Percentiles rank a stretch among this genome's conserved stretches.
These are phyloP conservation scores for Coecobrya sp. DNA, from an alignment of 2,888 invertebrate species.

Conservation along the genomic window DNA sequence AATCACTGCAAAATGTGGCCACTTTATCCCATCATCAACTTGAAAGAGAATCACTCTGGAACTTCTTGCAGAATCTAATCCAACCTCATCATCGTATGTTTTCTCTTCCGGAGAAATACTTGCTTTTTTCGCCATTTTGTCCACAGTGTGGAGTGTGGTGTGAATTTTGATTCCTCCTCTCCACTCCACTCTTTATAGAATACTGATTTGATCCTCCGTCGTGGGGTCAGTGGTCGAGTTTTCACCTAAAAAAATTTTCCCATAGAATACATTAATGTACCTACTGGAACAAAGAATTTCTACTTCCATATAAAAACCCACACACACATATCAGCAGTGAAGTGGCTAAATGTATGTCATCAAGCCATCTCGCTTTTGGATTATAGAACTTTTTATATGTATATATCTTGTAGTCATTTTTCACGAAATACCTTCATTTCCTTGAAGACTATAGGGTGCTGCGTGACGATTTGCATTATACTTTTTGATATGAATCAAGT, in stretches of 20 bases:
- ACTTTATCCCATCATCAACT: constrained; percentile 32
- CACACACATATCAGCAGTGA: background rate
- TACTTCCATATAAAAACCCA: background rate
- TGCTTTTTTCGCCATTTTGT: constrained; percentile 32
- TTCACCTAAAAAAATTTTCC: background rate
- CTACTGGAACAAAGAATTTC: background rate
- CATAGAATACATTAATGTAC: background rate
- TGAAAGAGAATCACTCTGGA: constrained; percentile 27
- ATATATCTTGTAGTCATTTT: background rate
- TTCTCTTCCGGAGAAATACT: constrained; percentile 45
- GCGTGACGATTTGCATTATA: constrained; percentile 42
- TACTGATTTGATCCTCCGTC: background rate
- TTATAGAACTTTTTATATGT: background rate
- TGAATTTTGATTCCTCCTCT: background rate
- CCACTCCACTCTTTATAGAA: background rate
- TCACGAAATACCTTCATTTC: constrained; percentile 26
- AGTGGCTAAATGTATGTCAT: constrained; percentile 13
- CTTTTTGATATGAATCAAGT: background rate
- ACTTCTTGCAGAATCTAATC: constrained; percentile 43
- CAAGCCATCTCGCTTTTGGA: background rate
- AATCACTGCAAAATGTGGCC: constrained; percentile 59
- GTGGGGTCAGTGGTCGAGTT: constrained; percentile 49
- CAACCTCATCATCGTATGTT: background rate
- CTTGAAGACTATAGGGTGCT: constrained; percentile 32
- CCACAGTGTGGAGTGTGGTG: background rate